Evolutionary conservation across 2,888 invertebrate species (phyloP), one percentile per base, ranked within the genome.

Genomic region (Allygus modestus): DNA sequence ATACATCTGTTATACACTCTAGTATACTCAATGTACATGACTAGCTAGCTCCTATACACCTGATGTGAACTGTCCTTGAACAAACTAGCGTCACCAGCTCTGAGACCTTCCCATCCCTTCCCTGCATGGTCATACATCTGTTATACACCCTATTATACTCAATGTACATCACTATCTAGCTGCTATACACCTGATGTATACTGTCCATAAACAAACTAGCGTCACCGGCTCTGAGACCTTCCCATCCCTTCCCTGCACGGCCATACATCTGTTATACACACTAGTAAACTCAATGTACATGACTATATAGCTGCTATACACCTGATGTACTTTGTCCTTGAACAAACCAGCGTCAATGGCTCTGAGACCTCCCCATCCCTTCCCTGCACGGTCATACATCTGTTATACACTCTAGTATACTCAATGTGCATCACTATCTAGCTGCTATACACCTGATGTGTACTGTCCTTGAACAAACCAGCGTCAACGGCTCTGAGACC

Each of bases 81-180:
- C 37, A 20, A 58, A 58, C 26, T 20, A 17, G 58, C 58, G 20
- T 58, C 58, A n/a, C n/a, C 58, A 23, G 58, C 58, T 23, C 23
- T 9, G 58, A 23, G 58, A 58, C 58, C 58, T 58, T 58, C 58
- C 37, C 51, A 51, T 51, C 51, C 51, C n/a, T n/a, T 51, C 51
- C 51, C 51, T 51, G 37, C 37, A 37, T 11, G 11, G 11, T 37
- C 37, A 37, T 51, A 51, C 51, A 51, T 51, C 51, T 51, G n/a
- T 17, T 51, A 51, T 17, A 51, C 51, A 51, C 51, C 15, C 1
- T 11, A 2, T 2, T 9, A 51, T 51, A 51, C 51, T 11, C 51
- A 51, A 2, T 51, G n/a, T 51, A 51, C 51, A 51, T 51, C n/a
- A 17, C 15, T 17, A 17, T 5, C 51, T 17, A 17, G 12, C 51